These are phyloP conservation scores for Cyanoramphus novaezelandiae DNA, from an alignment of 2,113 vertebrate genomes.

Conservation along the genomic window DNA sequence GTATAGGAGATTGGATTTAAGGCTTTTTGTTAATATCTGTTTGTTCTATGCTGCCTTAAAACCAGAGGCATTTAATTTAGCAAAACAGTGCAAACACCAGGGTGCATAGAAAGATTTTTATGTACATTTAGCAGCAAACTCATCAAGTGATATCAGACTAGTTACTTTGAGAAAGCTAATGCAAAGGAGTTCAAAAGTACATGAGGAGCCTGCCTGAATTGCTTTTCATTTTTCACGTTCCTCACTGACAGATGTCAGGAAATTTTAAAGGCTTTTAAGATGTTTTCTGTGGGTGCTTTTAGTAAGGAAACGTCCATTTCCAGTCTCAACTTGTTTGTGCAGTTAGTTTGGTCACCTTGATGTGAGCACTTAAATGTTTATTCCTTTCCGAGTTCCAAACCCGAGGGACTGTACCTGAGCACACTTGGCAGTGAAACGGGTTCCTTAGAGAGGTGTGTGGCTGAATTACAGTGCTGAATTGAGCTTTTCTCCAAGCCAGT, in stretches of 20 bases:
- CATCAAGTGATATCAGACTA: neutral
- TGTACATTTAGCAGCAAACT: neutral
- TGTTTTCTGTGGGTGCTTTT: neutral
- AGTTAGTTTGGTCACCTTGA: neutral
- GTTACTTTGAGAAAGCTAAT: neutral
- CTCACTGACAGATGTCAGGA: neutral
- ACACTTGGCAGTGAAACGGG: neutral
- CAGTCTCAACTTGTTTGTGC: slow-evolving; percentile 15
- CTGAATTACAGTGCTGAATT: neutral
- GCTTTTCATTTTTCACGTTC: neutral
- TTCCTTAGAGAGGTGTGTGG: neutral
- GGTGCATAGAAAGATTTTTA: neutral
- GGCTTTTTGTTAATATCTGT: neutral
- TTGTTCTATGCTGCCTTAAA: neutral
- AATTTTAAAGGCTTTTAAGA: slow-evolving; percentile 5
- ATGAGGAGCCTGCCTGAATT: neutral
- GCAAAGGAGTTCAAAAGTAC: neutral
- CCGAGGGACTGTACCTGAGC: neutral
- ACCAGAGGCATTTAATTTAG: neutral
- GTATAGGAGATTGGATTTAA: neutral
- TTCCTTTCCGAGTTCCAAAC: neutral
- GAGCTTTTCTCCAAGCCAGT: neutral
- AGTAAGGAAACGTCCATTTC: neutral
- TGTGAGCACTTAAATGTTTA: neutral
- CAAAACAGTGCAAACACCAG: fast-evolving